These are phyloP conservation scores for Calypte anna DNA, from an alignment of 2,113 vertebrate species.

Conservation along the genomic window DNA sequence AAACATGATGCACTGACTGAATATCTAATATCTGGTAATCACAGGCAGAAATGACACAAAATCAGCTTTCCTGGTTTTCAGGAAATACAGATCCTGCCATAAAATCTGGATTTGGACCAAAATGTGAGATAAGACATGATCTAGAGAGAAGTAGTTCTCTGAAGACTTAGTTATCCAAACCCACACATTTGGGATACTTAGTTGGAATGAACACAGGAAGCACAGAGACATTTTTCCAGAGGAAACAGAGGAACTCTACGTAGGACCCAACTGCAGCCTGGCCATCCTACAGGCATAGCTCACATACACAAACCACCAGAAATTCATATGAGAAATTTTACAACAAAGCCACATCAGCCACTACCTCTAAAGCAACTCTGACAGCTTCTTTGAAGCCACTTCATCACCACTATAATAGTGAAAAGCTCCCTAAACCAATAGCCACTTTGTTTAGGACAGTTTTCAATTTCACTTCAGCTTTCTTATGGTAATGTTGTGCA, in stretches of 20 bases:
- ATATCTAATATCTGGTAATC: background rate
- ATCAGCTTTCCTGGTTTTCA: background rate
- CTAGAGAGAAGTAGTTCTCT: background rate
- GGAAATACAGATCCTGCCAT: background rate
- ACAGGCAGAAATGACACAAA: background rate
- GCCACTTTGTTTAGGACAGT: background rate
- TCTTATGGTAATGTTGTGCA: background rate
- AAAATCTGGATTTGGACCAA: background rate
- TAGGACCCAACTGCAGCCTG: background rate
- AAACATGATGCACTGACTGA: background rate
- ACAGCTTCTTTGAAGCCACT: background rate
- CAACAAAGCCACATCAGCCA: background rate
- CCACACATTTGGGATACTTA: background rate
- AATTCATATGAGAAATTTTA: background rate
- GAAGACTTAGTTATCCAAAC: background rate
- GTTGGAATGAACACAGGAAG: background rate
- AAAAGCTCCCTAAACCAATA: background rate
- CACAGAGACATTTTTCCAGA: background rate
- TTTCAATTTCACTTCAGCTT: background rate
- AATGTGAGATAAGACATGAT: background rate
- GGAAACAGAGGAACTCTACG: background rate
- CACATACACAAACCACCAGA: background rate
- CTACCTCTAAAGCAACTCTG: background rate
- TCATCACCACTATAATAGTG: accelerated
- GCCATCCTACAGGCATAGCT: background rate